These are phyloP conservation scores for Gryllus longicercus DNA, from an alignment of 2,888 invertebrate species.

Conservation along the genomic window DNA sequence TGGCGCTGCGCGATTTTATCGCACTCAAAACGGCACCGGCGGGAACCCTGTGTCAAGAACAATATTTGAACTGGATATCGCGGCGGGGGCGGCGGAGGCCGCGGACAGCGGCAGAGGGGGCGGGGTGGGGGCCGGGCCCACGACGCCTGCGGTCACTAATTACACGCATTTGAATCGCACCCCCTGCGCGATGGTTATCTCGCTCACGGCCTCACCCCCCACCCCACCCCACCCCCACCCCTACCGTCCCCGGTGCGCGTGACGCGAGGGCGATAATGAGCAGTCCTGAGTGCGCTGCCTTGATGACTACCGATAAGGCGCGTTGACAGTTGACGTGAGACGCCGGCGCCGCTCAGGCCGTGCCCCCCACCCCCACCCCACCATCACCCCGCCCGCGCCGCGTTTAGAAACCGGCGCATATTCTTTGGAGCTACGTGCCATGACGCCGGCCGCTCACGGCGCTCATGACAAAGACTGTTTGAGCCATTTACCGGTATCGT, in stretches of 20 bases:
- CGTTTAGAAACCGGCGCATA: background rate
- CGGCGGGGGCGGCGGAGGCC: background rate
- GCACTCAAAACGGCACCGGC: background rate
- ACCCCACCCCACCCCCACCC: too few species aligned
- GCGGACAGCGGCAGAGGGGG: too few species aligned
- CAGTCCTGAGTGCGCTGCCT: background rate
- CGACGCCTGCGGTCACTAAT: background rate
- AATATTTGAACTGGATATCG: background rate
- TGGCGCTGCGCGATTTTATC: background rate
- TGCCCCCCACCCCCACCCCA: too few species aligned
- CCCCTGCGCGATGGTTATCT: background rate
- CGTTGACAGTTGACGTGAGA: background rate
- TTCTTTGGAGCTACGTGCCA: background rate
- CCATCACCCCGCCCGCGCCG: too few species aligned
- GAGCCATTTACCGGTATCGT: background rate
- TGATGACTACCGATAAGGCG: background rate
- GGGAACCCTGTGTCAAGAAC: background rate
- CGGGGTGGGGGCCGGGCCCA: too few species aligned
- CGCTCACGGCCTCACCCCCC: too few species aligned
- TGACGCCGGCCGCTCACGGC: background rate
- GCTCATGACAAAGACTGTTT: background rate
- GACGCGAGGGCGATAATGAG: background rate
- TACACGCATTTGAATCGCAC: constrained; percentile 2
- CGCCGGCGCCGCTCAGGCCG: background rate
- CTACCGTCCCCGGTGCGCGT: background rate